Evolutionary conservation across 2,888 invertebrate genomes (phyloP).

Genomic region (Tanypteryx hageni): DNA sequence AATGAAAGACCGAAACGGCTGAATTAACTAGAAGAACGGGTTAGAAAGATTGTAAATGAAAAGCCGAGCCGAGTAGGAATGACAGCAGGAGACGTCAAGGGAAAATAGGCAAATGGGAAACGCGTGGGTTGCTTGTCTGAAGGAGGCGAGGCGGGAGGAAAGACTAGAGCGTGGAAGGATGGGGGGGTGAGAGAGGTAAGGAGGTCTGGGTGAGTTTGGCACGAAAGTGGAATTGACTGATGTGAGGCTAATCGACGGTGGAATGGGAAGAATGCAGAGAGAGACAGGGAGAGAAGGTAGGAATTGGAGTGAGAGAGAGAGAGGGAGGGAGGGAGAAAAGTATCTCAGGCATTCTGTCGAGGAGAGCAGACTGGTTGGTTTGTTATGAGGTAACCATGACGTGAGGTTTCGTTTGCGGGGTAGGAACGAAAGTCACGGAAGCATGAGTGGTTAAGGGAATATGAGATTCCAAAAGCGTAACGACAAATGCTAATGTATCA

Average conservation of each 20-base stretch:
- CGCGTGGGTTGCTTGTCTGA: background rate
- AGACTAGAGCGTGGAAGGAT: background rate
- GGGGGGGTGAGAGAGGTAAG: background rate
- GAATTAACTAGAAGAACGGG: no score
- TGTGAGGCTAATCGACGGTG: conserved; percentile 20
- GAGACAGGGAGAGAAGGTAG: background rate
- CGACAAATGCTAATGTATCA: background rate
- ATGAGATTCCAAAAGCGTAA: background rate
- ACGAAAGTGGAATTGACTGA: conserved; percentile 6
- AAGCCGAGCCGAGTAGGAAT: no score
- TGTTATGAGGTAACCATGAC: conserved; percentile 10
- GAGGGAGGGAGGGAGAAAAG: background rate
- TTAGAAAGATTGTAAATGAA: no score
- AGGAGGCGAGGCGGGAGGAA: background rate
- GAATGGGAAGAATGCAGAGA: conserved; percentile 1
- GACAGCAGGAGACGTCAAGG: background rate
- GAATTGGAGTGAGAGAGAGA: background rate
- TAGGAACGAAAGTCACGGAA: conserved; percentile 20
- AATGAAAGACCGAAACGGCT: no score
- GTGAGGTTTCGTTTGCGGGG: conserved; percentile 24
- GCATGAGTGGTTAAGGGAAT: background rate
- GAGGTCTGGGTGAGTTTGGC: background rate
- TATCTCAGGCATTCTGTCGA: background rate
- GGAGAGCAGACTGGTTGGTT: conserved; percentile 20
- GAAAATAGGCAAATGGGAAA: background rate